phyloP scores from a whole-genome alignment of 2,113 vertebrate species.

The Rissa tridactyla region DNA sequence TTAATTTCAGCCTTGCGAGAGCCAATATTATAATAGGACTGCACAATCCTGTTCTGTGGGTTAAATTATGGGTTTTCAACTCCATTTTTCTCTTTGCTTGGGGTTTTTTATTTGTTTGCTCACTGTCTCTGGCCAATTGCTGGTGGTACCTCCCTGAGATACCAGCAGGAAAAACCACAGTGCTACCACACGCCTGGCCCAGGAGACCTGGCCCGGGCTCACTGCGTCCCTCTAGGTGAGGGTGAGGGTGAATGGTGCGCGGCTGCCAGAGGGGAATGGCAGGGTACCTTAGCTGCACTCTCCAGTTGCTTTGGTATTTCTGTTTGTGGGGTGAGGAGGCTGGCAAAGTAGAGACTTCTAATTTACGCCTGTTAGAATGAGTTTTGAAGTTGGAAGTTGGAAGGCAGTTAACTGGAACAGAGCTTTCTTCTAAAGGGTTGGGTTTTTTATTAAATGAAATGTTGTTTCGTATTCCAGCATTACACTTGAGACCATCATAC shows the following conservation, averaged over 20 bases:
- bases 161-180: not conserved
- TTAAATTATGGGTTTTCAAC: not conserved
- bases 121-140: not conserved
- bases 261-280: not conserved
- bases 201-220: not conserved
- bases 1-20: not conserved
- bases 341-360: not conserved
- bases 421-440: not conserved
- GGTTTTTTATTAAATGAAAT: not conserved
- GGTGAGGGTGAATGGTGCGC: not conserved
- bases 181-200: accelerated
- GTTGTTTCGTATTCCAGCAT: constrained; percentile 2
- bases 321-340: not conserved
- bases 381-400: not conserved
- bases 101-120: not conserved
- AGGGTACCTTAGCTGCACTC: not conserved
- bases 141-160: not conserved
- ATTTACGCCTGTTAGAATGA: not conserved
- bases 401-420: not conserved
- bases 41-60: not conserved
- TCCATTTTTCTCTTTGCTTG: not conserved
- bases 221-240: not conserved
- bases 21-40: not conserved
- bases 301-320: not conserved
- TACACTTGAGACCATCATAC: constrained; percentile 17